Base-by-base conservation (phyloP, 2,797 vertebrate genomes). In the Eospalax fontanierii region DNA sequence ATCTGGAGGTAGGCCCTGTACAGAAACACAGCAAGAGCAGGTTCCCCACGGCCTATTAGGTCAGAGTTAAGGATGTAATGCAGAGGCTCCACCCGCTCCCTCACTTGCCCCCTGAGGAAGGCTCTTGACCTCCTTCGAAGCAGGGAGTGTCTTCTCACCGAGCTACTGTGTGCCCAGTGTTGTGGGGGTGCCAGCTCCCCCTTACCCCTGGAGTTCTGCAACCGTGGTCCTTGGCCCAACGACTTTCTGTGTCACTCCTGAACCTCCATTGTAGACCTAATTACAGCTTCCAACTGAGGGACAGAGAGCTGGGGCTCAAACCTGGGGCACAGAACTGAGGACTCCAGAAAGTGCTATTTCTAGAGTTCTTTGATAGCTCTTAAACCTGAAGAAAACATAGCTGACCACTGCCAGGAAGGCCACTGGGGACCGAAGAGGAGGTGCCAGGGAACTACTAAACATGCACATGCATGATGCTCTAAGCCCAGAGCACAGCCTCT, bases 21-120 rank as follows among this genome's bases (percentile, higher is more conserved):
- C 43, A 21, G 73, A 79, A 40, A 24, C 24, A 6, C 0, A 33
- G 40, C 38, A 26, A 54, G 2, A 15, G 50, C 50, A 54, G 50
- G 38, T 63, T 28, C 38, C 90, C 90, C 33, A 26, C 0, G 1
- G 16, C 9, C 83, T 28, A 1, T 22, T 15, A 35, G 68, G 65
- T 46, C 46, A 66, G 81, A 38, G 38, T 80, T 9, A 43, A 35
- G 46, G 79, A 15, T 22, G 22, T 87, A 43, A 30, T 18, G 0
- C 24, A 4, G n/a, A 7, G 24, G 46, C n/a, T 30, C 46, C 11
- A 6, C 24, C 38, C 43, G 38, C 57, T 46, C 1, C 0, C 12
- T 68, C 66, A 12, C 68, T 50, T 0, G 26, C 4, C 73, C 14
- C 2, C 0, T 0, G 43, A 14, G 11, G 33, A 54, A 33, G 4